Percentiles rank a stretch among this genome's conserved stretches.
phyloP scores from a whole-genome alignment of 2,797 vertebrate species.

The Spinus pinus region DNA sequence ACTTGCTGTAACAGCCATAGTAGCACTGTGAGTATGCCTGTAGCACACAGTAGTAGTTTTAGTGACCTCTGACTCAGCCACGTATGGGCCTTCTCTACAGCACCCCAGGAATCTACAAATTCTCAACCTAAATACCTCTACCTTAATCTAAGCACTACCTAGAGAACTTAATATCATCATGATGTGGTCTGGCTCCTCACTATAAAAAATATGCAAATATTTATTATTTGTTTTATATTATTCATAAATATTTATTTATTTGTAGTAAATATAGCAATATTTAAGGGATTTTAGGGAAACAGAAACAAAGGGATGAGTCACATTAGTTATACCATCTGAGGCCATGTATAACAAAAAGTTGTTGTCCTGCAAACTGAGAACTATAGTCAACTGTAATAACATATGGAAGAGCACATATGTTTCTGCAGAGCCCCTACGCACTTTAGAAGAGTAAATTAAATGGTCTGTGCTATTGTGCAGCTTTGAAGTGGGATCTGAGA shows the following conservation, averaged over 20 bases:
- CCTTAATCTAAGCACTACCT: not conserved
- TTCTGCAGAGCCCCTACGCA: not conserved
- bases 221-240: not conserved
- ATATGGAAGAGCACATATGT: not conserved
- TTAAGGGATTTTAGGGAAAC: not conserved
- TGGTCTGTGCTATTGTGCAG: not conserved
- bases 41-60: not conserved
- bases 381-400: not conserved
- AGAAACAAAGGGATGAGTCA: not conserved
- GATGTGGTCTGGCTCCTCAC: not conserved
- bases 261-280: not conserved
- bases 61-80: not conserved
- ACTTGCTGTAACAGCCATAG: not conserved
- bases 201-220: not conserved
- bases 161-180: not conserved
- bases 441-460: not conserved
- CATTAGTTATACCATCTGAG: not conserved
- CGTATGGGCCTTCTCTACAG: fast-evolving
- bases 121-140: not conserved
- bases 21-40: not conserved
- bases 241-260: not conserved
- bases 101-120: not conserved
- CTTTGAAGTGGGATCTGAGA: not conserved
- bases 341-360: not conserved
- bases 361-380: not conserved